A percentile compares a stretch with the other conserved stretches of the same genome.
Evolutionary conservation across 2,888 invertebrate species (phyloP).

Genomic region (Megaustenia siamemsis): DNA sequence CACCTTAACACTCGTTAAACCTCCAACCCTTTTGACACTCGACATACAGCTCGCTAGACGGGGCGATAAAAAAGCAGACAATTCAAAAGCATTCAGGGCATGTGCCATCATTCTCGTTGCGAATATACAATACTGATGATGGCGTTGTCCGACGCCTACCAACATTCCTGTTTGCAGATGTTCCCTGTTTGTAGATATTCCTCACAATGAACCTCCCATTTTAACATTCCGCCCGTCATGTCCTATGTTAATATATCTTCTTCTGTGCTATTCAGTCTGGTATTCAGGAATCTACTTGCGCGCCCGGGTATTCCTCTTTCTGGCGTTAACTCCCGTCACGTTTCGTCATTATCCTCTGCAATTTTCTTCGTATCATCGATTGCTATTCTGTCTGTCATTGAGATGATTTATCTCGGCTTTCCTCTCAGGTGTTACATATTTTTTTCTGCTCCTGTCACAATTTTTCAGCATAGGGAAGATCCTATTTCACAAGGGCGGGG

Average conservation of each 20-base stretch:
- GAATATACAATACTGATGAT: not conserved
- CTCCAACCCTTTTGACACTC: not conserved
- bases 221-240: conserved; percentile 8
- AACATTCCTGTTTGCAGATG: not conserved
- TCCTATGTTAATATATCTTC: not conserved
- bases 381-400: not conserved
- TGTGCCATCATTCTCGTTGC: not conserved
- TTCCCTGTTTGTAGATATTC: not conserved
- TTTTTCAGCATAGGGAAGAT: not conserved
- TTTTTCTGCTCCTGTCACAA: conserved; percentile 13
- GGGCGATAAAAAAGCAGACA: not conserved
- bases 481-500: not conserved
- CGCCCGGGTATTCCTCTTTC: not conserved
- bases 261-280: not conserved
- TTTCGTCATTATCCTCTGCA: not conserved
- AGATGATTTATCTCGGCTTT: not conserved
- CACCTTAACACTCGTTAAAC: not conserved
- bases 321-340: not conserved
- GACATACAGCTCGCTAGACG: not conserved
- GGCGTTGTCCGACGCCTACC: not conserved
- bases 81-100: not conserved
- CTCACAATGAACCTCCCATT: not conserved
- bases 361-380: conserved; percentile 1
- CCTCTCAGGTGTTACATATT: not conserved
- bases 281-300: not conserved